Evolutionary conservation across 2,888 invertebrate species (phyloP).

Genomic region (Drosophila lutescens): DNA sequence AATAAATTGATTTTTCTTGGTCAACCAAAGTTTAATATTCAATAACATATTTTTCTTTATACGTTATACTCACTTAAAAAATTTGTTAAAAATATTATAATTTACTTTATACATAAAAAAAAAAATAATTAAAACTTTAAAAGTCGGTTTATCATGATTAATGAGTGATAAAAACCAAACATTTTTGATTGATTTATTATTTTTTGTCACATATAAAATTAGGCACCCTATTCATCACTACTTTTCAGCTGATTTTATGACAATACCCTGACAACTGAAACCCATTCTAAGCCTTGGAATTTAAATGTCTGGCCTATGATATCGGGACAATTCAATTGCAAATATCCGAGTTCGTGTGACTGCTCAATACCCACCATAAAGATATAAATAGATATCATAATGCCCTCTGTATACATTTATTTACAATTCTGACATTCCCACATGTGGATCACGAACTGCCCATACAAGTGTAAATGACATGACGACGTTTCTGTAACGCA

Average conservation of each 20-base stretch:
- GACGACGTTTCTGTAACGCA: conserved; percentile 25
- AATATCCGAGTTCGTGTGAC: conserved; percentile 22
- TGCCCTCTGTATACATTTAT: conserved; percentile 15
- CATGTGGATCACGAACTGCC: conserved; percentile 42
- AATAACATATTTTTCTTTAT: too few relatives aligned
- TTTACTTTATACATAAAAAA: too few relatives aligned
- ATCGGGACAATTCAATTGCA: conserved; percentile 16
- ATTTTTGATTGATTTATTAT: background rate
- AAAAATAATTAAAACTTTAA: too few relatives aligned
- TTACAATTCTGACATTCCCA: conserved; percentile 25
- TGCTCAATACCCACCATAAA: conserved; percentile 33
- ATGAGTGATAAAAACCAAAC: background rate
- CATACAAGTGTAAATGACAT: conserved; percentile 28
- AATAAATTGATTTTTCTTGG: too few relatives aligned
- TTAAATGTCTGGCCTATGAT: conserved; percentile 12
- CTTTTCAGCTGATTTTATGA: conserved; percentile 7
- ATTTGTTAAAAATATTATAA: too few relatives aligned
- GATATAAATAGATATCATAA: conserved; percentile 38
- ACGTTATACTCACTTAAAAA: too few relatives aligned
- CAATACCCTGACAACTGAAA: background rate
- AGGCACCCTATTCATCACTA: background rate
- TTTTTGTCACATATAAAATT: background rate
- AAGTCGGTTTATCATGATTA: background rate
- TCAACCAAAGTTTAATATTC: too few relatives aligned
- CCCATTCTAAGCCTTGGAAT: conserved; percentile 33